Conservation (phyloP, 2,113 vertebrate genomes). For the Siniperca chuatsi region DNA sequence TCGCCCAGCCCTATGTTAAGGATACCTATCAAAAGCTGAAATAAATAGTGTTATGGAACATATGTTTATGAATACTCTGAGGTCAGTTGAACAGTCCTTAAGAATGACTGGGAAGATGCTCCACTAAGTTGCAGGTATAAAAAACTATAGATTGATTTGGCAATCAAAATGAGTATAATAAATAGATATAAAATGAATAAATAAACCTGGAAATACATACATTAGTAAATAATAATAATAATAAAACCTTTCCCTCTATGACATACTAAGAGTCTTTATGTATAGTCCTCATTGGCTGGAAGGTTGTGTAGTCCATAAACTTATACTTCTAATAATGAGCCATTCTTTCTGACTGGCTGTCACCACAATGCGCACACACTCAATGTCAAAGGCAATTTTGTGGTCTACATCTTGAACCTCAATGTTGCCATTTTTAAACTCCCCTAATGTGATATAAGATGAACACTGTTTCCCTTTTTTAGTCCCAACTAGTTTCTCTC, state of each 20-base stretch:
- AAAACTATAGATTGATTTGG: conserved; percentile 67
- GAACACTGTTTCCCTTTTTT: conserved; percentile 92
- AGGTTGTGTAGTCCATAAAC: conserved; percentile 94
- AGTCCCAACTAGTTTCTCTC: conserved; percentile 87
- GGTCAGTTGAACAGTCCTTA: conserved; percentile 59
- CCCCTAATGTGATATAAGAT: conserved; percentile 92
- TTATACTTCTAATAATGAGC: conserved; percentile 97
- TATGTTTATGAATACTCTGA: conserved; percentile 44
- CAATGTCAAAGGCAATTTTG: conserved; percentile 94
- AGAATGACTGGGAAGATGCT: conserved; percentile 51
- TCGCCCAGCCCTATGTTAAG: conserved; percentile 7
- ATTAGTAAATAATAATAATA: conserved; percentile 63
- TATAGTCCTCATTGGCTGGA: conserved; percentile 81
- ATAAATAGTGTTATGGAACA: conserved; percentile 17
- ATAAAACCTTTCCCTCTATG: conserved; percentile 41
- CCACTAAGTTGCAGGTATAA: conserved; percentile 61
- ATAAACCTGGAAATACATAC: conserved; percentile 63
- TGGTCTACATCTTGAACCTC: conserved; percentile 93
- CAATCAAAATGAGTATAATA: conserved; percentile 72
- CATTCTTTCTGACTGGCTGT: conserved; percentile 97
- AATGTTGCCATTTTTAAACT: conserved; percentile 95
- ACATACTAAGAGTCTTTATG: conserved; percentile 55
- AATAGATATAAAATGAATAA: conserved; percentile 77
- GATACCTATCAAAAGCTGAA: conserved; percentile 4
- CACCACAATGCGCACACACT: conserved; percentile 94